phyloP scores from a whole-genome alignment of 2,113 vertebrate species.

The Lepus timidus region DNA sequence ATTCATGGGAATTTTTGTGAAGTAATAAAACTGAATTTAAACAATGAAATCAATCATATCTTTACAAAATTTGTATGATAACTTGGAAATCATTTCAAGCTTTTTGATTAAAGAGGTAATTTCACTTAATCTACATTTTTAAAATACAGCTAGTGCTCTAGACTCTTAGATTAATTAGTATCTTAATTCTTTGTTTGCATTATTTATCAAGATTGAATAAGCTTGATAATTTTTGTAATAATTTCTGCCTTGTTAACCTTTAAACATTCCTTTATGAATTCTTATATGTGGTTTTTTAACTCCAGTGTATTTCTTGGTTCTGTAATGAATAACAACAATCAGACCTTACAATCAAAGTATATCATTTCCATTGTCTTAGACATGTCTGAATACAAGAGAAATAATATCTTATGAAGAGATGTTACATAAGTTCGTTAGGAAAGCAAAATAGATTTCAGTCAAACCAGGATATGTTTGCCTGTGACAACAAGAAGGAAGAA shows the following conservation, averaged over 20 bases:
- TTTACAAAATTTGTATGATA: slow-evolving; percentile 85
- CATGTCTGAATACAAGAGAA: slow-evolving; percentile 63
- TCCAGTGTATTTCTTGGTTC: slow-evolving; percentile 72
- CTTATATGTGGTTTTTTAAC: slow-evolving; percentile 41
- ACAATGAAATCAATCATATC: slow-evolving; percentile 88
- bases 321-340: slow-evolving; percentile 68
- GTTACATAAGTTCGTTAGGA: slow-evolving; percentile 85
- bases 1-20: slow-evolving; percentile 88
- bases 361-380: slow-evolving; percentile 75
- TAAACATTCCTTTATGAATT: slow-evolving; percentile 59
- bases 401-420: slow-evolving; percentile 80
- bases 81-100: slow-evolving; percentile 84
- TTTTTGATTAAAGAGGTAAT: slow-evolving; percentile 85
- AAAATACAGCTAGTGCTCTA: slow-evolving; percentile 47
- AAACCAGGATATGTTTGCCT: slow-evolving; percentile 71
- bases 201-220: slow-evolving; percentile 81
- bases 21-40: slow-evolving; percentile 89
- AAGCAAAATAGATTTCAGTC: slow-evolving; percentile 83
- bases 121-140: slow-evolving; percentile 64
- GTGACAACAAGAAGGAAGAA: slow-evolving; percentile 79
- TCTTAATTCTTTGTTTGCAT: slow-evolving; percentile 62
- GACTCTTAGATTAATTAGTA: slow-evolving; percentile 76
- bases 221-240: slow-evolving; percentile 66
- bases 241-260: slow-evolving; percentile 75
- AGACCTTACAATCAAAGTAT: slow-evolving; percentile 75